These are phyloP conservation scores for Villa cingulata DNA, from an alignment of 2,888 invertebrate genomes.

Conservation along the genomic window DNA sequence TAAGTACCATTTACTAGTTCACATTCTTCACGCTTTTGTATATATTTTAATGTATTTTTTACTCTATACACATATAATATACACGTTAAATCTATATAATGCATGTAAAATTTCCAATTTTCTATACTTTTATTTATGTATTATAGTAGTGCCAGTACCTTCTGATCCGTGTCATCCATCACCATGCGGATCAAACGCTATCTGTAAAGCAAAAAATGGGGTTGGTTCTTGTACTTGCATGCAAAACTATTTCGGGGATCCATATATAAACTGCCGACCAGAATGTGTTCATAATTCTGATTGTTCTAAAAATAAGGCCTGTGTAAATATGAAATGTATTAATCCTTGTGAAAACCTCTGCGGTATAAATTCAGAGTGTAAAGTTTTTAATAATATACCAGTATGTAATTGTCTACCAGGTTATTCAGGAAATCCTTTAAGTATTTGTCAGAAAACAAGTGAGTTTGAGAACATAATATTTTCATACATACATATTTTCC, in stretches of 20 bases:
- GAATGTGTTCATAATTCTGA: constrained; percentile 82
- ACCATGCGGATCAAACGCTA: constrained; percentile 75
- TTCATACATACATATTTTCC: constrained; percentile 60
- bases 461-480: no score
- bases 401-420: constrained; percentile 60
- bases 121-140: constrained; percentile 3
- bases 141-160: constrained; percentile 38
- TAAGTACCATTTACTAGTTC: constrained; percentile 34
- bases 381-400: constrained; percentile 69
- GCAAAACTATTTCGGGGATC: constrained; percentile 73
- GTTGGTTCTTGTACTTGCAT: constrained; percentile 72
- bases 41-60: constrained; percentile 23
- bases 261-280: constrained; percentile 71
- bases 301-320: constrained; percentile 61
- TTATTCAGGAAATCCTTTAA: constrained; percentile 65
- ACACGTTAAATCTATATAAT: not conserved
- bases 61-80: not conserved
- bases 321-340: constrained; percentile 69
- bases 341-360: constrained; percentile 75
- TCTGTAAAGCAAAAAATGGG: constrained; percentile 67
- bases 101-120: not conserved
- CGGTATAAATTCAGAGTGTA: constrained; percentile 70
- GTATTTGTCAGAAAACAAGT: constrained; percentile 43
- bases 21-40: constrained; percentile 3
- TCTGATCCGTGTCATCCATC: constrained; percentile 63